These are phyloP conservation scores for Punctoribates punctum DNA, from an alignment of 2,888 invertebrate genomes.

Conservation along the genomic window DNA sequence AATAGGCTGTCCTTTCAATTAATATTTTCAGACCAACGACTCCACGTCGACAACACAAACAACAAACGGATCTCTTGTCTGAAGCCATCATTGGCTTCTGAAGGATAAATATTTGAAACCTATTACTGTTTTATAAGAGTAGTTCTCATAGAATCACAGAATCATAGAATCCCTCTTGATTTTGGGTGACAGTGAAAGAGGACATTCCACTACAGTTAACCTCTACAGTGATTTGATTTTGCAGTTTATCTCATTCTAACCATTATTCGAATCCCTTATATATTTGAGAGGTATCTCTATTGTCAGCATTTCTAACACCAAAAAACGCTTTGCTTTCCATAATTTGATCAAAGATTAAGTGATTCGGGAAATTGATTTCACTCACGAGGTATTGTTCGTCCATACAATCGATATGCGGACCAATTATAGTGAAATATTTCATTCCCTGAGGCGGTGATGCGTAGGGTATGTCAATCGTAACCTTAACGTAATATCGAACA, in stretches of 20 bases:
- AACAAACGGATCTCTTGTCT: constrained; percentile 65
- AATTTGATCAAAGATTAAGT: constrained; percentile 1
- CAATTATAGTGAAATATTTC: constrained; percentile 73
- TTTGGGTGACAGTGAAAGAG: too few species aligned
- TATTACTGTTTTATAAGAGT: too few species aligned
- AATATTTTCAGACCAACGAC: constrained; percentile 65
- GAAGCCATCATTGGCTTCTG: constrained; percentile 65
- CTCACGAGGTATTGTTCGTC: constrained; percentile 71
- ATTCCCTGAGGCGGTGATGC: constrained; percentile 73
- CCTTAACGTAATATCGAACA: constrained; percentile 69
- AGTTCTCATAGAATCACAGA: too few species aligned
- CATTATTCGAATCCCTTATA: too few species aligned
- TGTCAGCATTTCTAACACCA: too few species aligned
- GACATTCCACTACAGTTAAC: too few species aligned
- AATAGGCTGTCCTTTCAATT: constrained; percentile 69
- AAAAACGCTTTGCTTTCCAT: too few species aligned
- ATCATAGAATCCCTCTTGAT: too few species aligned
- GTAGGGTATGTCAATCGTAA: constrained; percentile 70
- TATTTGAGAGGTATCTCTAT: too few species aligned
- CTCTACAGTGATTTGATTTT: too few species aligned
- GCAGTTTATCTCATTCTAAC: too few species aligned
- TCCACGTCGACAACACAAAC: constrained; percentile 68
- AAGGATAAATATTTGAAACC: too few species aligned
- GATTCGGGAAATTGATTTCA: constrained; percentile 31
- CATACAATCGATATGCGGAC: constrained; percentile 74